Conservation (phyloP, 2,888 invertebrate species). For the Mongoloraphidia duomilia region DNA sequence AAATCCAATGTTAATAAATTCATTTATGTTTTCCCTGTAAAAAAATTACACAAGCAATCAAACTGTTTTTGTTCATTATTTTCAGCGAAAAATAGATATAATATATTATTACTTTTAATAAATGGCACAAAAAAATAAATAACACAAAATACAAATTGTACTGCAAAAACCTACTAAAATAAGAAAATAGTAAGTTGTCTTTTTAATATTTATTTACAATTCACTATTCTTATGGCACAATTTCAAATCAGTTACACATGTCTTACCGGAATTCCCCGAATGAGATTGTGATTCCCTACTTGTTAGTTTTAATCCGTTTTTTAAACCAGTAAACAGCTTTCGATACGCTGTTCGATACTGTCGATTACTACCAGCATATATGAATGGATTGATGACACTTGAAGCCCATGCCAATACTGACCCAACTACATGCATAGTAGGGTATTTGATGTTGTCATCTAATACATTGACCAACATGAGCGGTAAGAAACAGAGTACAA, state of each 20-base stretch:
- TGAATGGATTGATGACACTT: conserved; percentile 77
- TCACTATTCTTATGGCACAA: conserved; percentile 7
- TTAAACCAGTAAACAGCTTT: conserved; percentile 29
- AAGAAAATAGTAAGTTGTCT: no score
- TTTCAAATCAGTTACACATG: conserved; percentile 8
- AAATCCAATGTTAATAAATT: no score
- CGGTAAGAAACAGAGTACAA: conserved; percentile 74
- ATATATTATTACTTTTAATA: no score
- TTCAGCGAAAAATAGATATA: no score
- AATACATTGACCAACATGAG: conserved; percentile 79
- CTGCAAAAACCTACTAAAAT: no score
- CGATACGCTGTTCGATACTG: conserved; percentile 55
- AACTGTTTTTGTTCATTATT: no score
- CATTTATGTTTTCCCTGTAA: no score
- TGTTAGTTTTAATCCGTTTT: conserved; percentile 7
- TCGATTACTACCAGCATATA: conserved; percentile 79
- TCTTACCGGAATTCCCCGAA: conserved; percentile 15
- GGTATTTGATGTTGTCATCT: conserved; percentile 59
- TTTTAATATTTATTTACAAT: no score
- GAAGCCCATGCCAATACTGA: conserved; percentile 83
- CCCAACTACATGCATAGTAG: conserved; percentile 66
- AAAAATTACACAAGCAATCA: no score
- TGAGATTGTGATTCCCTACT: conserved; percentile 11
- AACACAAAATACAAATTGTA: no score
- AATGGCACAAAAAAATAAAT: no score